Base-by-base conservation (phyloP, 2,888 invertebrate genomes). In the Notocelia uddmanniana region DNA sequence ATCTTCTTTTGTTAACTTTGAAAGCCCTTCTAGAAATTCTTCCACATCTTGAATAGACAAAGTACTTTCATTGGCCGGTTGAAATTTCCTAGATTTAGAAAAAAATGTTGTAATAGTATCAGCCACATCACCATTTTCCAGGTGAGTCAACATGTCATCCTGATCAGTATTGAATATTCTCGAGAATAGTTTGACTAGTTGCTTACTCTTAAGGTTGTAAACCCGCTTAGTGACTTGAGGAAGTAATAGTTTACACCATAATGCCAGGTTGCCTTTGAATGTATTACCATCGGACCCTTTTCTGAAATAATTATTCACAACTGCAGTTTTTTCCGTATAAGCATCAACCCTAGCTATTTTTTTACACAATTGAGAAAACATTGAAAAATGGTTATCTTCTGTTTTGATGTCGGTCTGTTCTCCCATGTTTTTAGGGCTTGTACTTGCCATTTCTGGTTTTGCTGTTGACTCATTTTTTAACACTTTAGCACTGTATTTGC, bases 151-250 rank as follows among this genome's bases (percentile, higher is more conserved):
- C 98, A 99, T 98, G 58, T 96, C 96, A 78, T 96, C 96, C 74
- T 96, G 96, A 86, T 96, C 95, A 0, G 94, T 94, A 3, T 93
- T 89, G 77, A 98, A 97, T 73, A 98, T 95, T 89, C 95, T 95
- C 58, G 98, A 96, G 85, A 98, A 98, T 57, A 98, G 88, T 89
- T 99, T 98, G 0, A 98, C 93, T 68, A 99, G 93, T 83, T 98
- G 98, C 86, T 98, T 98, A 84, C 97, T 98, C 92, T 98, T 98
- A 62, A 99, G 91, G 92, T 99, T 98, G 85, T 98, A 99, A 41
- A 98, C 96, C 74, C 97, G 94, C 86, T 98, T 98, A 15, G 96
- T 95, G 31, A 96, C 96, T 59, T 96, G 96, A 0, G 98, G 99
- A 64, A 99, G 90, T 23, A 99, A 89, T 76, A 98, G 89, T 80